Evolutionary conservation across 2,888 invertebrate genomes (phyloP).

Genomic region (Stenodema calcarata): DNA sequence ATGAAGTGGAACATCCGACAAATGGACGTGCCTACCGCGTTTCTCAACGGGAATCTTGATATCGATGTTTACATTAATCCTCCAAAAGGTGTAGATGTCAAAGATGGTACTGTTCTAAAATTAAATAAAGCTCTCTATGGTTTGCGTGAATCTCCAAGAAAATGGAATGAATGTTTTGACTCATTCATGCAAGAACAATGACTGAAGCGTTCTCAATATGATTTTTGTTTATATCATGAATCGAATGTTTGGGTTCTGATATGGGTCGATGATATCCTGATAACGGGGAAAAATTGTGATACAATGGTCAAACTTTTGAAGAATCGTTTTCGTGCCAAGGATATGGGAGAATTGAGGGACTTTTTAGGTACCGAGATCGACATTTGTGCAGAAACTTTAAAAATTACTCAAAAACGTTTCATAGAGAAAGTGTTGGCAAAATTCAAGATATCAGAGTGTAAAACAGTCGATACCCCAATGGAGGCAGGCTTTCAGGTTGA

Average conservation of each 20-base stretch:
- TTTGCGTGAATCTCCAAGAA: constrained; percentile 37
- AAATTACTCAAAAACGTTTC: not conserved
- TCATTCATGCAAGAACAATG: constrained; percentile 10
- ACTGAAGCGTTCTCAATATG: not conserved
- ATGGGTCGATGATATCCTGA: not conserved
- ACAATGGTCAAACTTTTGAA: not conserved
- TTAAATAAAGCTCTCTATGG: no score
- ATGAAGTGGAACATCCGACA: constrained; percentile 41
- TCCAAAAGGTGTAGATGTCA: constrained; percentile 50
- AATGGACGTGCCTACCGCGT: no score
- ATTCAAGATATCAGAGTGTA: not conserved
- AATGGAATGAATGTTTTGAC: constrained; percentile 40
- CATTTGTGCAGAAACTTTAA: not conserved
- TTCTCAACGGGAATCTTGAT: no score
- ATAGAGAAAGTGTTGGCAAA: not conserved
- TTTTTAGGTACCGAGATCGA: not conserved
- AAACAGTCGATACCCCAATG: not conserved
- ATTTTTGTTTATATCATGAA: not conserved
- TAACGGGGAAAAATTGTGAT: not conserved
- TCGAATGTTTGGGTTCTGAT: not conserved
- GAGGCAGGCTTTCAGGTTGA: not conserved
- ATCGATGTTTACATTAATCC: constrained; percentile 47
- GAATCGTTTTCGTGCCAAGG: not conserved
- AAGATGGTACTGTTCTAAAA: constrained; percentile 38
- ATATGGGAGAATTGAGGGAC: not conserved